Evolutionary conservation across 2,113 vertebrate genomes (phyloP).

Genomic region (Athene cunicularia): DNA sequence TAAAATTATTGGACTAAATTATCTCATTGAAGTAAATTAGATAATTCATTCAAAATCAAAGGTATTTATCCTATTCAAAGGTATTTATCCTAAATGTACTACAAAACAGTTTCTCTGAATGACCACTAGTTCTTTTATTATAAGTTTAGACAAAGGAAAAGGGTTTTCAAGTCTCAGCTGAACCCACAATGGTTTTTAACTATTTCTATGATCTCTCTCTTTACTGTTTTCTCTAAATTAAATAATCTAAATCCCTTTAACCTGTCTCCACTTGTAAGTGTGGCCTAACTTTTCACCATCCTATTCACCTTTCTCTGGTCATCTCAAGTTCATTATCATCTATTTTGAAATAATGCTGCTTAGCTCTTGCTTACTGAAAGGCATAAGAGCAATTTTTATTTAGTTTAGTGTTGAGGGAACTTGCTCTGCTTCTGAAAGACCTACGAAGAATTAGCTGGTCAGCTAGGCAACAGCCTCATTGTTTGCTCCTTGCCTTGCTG

Average conservation of each 20-base stretch:
- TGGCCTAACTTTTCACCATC: neutral
- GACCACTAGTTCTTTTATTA: constrained; percentile 27
- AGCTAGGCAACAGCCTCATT: neutral
- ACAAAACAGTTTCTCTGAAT: constrained; percentile 48
- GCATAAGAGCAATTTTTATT: neutral
- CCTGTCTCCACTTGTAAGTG: neutral
- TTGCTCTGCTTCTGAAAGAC: neutral
- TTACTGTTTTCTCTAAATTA: neutral
- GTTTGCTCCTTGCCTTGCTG: neutral
- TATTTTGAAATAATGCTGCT: neutral
- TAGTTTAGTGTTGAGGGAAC: neutral
- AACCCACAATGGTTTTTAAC: neutral
- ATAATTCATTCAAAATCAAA: constrained; percentile 43
- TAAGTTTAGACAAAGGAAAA: constrained; percentile 32
- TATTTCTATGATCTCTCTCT: neutral
- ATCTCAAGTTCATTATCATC: neutral
- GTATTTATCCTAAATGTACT: constrained; percentile 46
- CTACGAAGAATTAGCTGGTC: neutral
- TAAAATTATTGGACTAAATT: constrained; percentile 27
- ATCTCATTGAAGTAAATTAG: constrained; percentile 41
- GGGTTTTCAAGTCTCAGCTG: constrained; percentile 31
- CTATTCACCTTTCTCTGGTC: neutral
- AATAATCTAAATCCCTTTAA: neutral
- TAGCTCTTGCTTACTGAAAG: neutral
- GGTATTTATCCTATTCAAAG: too few species aligned